Percentiles rank a stretch among this genome's conserved stretches.
Conservation (phyloP, 2,888 invertebrate genomes). For the Eilema caniola region DNA sequence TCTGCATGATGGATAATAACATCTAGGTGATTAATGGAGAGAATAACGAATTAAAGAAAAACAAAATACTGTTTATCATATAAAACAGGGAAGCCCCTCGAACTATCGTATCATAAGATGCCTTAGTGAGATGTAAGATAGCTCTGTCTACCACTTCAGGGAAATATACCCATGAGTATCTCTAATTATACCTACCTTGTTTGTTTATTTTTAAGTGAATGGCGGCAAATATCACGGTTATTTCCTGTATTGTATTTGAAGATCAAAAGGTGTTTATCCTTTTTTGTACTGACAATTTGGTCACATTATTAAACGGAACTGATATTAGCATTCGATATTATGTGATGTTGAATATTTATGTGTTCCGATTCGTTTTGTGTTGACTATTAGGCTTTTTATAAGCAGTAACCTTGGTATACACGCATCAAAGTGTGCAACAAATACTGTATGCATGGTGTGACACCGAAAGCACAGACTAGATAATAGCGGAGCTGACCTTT, state of each 20-base stretch:
- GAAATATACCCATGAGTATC: not conserved
- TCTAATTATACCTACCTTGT: no score
- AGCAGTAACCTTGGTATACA: not conserved
- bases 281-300: not conserved
- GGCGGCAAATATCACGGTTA: conserved; percentile 13
- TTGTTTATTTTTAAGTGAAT: not conserved
- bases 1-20: no score
- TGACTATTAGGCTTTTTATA: not conserved
- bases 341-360: not conserved
- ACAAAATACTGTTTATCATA: no score
- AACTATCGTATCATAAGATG: no score
- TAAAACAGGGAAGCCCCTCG: no score
- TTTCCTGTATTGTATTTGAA: conserved; percentile 18
- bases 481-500: no score
- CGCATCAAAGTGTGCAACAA: no score
- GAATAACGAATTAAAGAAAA: no score
- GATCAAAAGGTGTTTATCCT: not conserved
- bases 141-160: not conserved
- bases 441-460: not conserved
- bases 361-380: not conserved
- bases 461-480: not conserved
- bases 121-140: not conserved
- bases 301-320: not conserved
- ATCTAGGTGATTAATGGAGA: no score
- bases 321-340: not conserved